Evolutionary conservation across 1,140 invertebrate species (phyloP), one percentile per base, ranked within the genome.

Genomic region (Bombus sylvicola): DNA sequence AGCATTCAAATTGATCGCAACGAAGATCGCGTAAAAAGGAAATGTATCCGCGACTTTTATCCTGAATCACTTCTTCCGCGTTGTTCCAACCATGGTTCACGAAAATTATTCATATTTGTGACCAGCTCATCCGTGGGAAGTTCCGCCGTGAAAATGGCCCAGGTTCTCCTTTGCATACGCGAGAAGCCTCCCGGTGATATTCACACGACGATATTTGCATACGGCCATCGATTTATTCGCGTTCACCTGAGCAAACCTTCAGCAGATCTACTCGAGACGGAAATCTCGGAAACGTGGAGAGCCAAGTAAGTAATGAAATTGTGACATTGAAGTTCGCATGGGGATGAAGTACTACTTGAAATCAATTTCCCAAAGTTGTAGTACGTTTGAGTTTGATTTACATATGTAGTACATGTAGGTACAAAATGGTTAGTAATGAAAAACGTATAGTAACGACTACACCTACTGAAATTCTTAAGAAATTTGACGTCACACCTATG

Each of bases 201-300:
- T 75, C 69, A 59, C 37, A n/a, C 22, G 62, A 34, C 53, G 79
- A 68, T 37, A 81, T 90, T 87, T 84, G 78, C 74, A 87, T 85
- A 37, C 76, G 43, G 31, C 37, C 66, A 87, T 90, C 85, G 88
- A 87, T 90, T 89, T 89, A 82, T 86, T 72, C 81, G 59, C 47
- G 41, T 34, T 39, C 47, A 31, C 57, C 53, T 10, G 76, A 25
- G 9, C 75, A 34, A 66, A 43, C 72, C 75, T 86, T 79, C 31
- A 18, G 2, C 34, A 66, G n/a, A 66, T 31, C 22, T 69, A 31
- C 53, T 13, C 37, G 10, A 28, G 22, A 34, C 18, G 59, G 12
- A 34, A 43, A 31, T 47, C 3, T 68, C 53, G n/a, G 47, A 31
- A 22, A 37, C 10, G 10, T 12, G 31, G 37, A 41, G 47, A 37